phyloP scores from a whole-genome alignment of 2,797 vertebrate genomes.

The Cossypha heuglini region DNA sequence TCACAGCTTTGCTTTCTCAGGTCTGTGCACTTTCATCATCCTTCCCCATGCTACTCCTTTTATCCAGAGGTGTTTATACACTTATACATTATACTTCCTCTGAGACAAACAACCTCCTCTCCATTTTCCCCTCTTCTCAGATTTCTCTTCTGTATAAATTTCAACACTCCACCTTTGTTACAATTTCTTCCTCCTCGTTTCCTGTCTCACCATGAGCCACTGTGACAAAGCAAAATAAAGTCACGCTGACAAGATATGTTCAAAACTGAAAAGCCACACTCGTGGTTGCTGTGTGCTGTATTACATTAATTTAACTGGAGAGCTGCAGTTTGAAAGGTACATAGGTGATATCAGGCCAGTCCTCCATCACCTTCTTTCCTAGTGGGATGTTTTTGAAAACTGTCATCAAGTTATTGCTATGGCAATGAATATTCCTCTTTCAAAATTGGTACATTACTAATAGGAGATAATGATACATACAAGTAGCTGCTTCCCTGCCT shows the following conservation, averaged over 20 bases:
- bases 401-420: background rate
- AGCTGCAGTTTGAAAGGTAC: background rate
- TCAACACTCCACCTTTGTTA: background rate
- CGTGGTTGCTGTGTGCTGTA: background rate
- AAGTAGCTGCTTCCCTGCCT: background rate
- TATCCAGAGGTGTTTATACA: background rate
- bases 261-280: background rate
- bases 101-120: background rate
- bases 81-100: background rate
- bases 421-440: constrained; percentile 38
- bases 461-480: background rate
- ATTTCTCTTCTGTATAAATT: background rate
- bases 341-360: background rate
- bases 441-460: background rate
- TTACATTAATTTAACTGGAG: background rate
- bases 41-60: background rate
- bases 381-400: constrained; percentile 2
- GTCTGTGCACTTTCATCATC: background rate
- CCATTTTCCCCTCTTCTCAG: background rate
- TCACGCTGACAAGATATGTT: background rate
- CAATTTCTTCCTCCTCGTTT: background rate
- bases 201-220: background rate
- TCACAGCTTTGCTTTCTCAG: background rate
- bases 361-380: background rate
- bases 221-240: background rate